Base-by-base conservation (phyloP, 2,797 vertebrate species). In the Gymnothorax javanicus region DNA sequence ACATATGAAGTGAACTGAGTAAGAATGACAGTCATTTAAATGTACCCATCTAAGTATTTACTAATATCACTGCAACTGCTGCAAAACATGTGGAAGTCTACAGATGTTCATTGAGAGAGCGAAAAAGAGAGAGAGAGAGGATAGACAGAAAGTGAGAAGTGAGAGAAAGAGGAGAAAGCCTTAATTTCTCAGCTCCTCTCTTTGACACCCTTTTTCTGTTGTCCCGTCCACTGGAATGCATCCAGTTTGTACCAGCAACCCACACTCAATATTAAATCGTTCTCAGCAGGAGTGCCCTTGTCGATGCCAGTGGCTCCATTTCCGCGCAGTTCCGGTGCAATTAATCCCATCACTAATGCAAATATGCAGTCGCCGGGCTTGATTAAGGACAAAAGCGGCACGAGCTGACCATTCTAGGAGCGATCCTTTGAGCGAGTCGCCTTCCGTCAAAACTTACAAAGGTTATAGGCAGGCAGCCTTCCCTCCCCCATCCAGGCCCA, bases 201-300 rank as follows among this genome's bases (percentile, higher is more conserved):
- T 17, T 4, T 50, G 33, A 5, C 62, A 12, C 59, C 11, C 27
- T 20, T 33, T 27, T 1, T 77, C 73, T 20, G 33, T 43, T 2
- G 1, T 77, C 73, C 20, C 5, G 33, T 77, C 13, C 69, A 73
- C 12, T 15, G 43, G 43, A 50, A 52, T 1, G 12, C 15, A 7
- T 77, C 27, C 43, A 52, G 33, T 33, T 15, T 3, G 69, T 33
- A 43, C 52, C 73, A 17, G 2, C 12, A 43, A 17, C 43, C 15
- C 52, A 43, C 73, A 52, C 73, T 77, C 73, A 77, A 23, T 77
- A 77, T 77, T 77, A 77, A 77, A 77, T 52, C 73, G 50, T 77
- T 77, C 15, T 50, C 17, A 20, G 6, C 0, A 1, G 73, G 73
- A 77, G 12, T 23, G 15, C 15, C 73, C 27, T 33, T 12, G 69